Evolutionary conservation across 2,888 invertebrate genomes (phyloP).

Genomic region (Muschampia plurimacula): DNA sequence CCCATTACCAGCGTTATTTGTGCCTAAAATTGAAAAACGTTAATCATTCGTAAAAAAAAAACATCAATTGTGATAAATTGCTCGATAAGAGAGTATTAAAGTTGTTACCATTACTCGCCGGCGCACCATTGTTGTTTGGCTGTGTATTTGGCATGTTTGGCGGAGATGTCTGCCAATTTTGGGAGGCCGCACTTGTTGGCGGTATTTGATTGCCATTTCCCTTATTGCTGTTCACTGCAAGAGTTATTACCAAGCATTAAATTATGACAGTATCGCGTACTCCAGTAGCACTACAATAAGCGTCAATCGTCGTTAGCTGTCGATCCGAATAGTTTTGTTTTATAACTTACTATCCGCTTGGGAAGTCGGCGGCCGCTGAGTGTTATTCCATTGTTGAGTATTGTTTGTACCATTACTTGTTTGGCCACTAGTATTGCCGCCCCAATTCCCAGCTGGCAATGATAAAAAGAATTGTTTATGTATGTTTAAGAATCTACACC

Average conservation of each 20-base stretch:
- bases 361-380: conserved; percentile 81
- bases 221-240: conserved; percentile 82
- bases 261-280: background rate
- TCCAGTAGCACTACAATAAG: conserved; percentile 9
- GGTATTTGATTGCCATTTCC: conserved; percentile 76
- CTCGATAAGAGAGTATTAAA: conserved; percentile 4
- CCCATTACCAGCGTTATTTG: conserved; percentile 72
- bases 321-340: conserved; percentile 36
- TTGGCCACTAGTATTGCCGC: conserved; percentile 77
- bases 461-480: conserved; percentile 39
- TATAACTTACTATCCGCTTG: conserved; percentile 79
- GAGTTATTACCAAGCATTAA: conserved; percentile 29
- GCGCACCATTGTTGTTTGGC: conserved; percentile 79
- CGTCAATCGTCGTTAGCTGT: conserved; percentile 29
- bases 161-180: conserved; percentile 77
- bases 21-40: conserved; percentile 56
- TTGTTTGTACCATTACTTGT: conserved; percentile 76
- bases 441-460: conserved; percentile 51
- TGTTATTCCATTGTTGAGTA: conserved; percentile 83
- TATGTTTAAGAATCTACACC: conserved; percentile 34
- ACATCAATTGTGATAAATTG: conserved; percentile 2
- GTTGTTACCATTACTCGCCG: conserved; percentile 71
- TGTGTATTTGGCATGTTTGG: conserved; percentile 80
- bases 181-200: conserved; percentile 73
- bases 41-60: background rate